Percentiles rank a stretch among this genome's conserved stretches.
phyloP scores from a whole-genome alignment of 2,888 invertebrate genomes.

The Argyra leucocephala region DNA sequence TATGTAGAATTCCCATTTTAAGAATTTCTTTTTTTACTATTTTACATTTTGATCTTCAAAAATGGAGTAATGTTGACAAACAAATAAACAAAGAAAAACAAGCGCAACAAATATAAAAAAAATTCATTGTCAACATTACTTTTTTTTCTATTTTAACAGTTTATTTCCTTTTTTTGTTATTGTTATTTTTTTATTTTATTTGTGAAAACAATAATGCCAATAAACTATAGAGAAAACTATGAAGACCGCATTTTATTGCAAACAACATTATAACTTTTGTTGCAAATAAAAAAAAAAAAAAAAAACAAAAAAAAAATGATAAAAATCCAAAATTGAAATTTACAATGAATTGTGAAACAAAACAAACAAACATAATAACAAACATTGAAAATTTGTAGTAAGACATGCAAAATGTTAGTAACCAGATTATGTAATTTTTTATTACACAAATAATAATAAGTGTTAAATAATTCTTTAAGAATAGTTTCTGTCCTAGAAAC shows the following conservation, averaged over 20 bases:
- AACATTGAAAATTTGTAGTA: constrained; percentile 6
- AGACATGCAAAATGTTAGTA: neutral
- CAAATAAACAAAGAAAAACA: neutral
- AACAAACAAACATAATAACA: too few species aligned
- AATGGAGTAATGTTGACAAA: neutral
- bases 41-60: too few species aligned
- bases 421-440: neutral
- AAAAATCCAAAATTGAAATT: neutral
- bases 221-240: neutral
- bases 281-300: neutral
- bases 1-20: too few species aligned
- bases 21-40: too few species aligned
- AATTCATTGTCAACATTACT: neutral
- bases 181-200: too few species aligned
- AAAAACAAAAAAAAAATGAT: neutral
- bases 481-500: neutral
- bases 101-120: too few species aligned
- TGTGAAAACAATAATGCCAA: neutral
- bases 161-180: neutral
- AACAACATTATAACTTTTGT: neutral
- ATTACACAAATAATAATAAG: neutral
- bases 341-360: neutral
- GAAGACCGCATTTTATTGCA: neutral
- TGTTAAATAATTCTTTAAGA: neutral
- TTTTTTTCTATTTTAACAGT: neutral